Base-by-base conservation (phyloP, 2,888 invertebrate genomes). In the Drosophila subsilvestris region DNA sequence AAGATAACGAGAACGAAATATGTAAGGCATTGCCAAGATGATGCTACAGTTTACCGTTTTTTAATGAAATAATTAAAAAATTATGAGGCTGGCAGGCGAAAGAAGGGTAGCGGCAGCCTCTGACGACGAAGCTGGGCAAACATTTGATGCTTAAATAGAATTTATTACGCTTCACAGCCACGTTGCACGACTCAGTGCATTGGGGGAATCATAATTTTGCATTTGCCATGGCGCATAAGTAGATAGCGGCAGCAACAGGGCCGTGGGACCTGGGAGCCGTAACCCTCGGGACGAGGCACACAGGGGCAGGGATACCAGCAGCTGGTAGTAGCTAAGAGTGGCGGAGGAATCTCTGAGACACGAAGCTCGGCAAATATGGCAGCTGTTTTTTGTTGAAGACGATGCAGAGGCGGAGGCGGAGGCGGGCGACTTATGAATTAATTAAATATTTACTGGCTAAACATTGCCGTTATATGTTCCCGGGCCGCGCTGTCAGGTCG, bases 371-470 rank as follows among this genome's bases (percentile, higher is more conserved):
- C 53, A 61, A 53, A 63, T 74, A 61, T 60, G 50, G 59, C 45
- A 60, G 54, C 20, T 32, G 43, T 66, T 55, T 66, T 47, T 32
- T 37, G 14, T 1, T 14, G 5, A 29, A 29, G 29, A 9, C 29
- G 32, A 12, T 32, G 12, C 12, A 12, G 14, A 48, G 65, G 57
- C 63, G 56, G 59, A 69, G 74, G 67, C 69, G 57, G 53, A 69
- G 68, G 53, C 75, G 25, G 6, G 29, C 71, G 77, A 70, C 75
- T 80, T 84, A 81, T 80, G 81, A 86, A 89, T 82, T 89, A 86
- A 87, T 89, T 89, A 87, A 86, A 88, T 86, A 76, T 82, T 88
- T 80, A 73, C 86, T 72, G 68, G 75, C 79, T 79, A 76, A 82
- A 86, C 78, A 77, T 76, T 72, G 70, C 75, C 75, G 68, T 78